Evolutionary conservation across 1,140 invertebrate species (phyloP), one percentile per base, ranked within the genome.

Genomic region (Camponotus vicinus): DNA sequence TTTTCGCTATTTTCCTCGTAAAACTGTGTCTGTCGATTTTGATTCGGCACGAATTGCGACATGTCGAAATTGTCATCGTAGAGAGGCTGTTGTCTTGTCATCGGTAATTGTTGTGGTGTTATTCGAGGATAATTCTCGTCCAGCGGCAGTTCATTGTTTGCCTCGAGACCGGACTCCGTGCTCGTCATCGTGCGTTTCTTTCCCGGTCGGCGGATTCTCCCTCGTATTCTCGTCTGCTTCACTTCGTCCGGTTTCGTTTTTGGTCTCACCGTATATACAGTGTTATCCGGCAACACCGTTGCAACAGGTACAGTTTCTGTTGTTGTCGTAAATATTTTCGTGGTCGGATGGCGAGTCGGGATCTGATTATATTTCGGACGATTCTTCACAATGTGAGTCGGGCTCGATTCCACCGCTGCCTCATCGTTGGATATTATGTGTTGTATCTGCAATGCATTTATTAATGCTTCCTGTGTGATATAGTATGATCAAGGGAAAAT

Each of bases 41-140:
- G 69, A 27, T 32, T 32, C 8, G 86, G 61, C 3, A 75, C 27
- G 21, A 80, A 75, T 77, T 86, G 85, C 11, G 79, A 55, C 79
- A 75, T 34, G 1, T 90, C 86, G 66, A 89, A 91, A 76, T 92
- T 92, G 0, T 92, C 86, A 1, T 92, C 89, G 67, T 92, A 93
- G 1, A 91, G 6, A 34, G 80, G 76, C 18, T 89, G 90, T 34
- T 82, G 75, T 15, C 89, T 82, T 9, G 77, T 69, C 21, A 85
- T 64, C 0, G 40, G 57, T 61, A 85, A 52, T 1, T 86, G n/a
- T 9, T 88, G 86, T 1, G 90, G 78, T 2, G 40, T 42, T 32
- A 93, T 88, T 63, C 92, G 91, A 0, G 94, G 93, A 61, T 95
- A 94, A 78, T 95, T 95, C 71, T 95, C 94, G 49, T 95, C 93